Base-by-base conservation (phyloP, 2,113 vertebrate species). In the Ceuthmochares aereus region DNA sequence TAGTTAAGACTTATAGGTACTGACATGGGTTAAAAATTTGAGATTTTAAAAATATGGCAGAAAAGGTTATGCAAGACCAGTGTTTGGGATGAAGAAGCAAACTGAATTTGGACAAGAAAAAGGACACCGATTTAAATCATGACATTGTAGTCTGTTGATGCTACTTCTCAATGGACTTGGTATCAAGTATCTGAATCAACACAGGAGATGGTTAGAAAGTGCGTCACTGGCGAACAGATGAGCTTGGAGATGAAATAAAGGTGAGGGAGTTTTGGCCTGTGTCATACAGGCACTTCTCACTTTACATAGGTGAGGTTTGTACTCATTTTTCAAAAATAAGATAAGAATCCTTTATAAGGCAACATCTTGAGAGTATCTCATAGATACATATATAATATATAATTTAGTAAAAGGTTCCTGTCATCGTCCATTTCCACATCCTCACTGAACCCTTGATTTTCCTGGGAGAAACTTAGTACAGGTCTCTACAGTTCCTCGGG, bases 121-220 rank as follows among this genome's bases (percentile, higher is more conserved):
- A 59, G 40, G 5, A 12, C 22, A 45, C 34, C 4, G 4, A 62
- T 78, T 90, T 2, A 63, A 72, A 30, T 62, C 10, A 49, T 37
- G 22, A 9, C 14, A 3, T 14, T 82, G 21, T n/a, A 4, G 54
- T 70, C 36, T 77, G 2, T 74, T 66, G 36, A 26, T 66, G 7
- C 43, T 37, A 2, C 40, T 93, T 73, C 25, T 37, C 59, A 55
- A 32, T 60, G 37, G 26, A 13, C 13, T 78, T 62, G 15, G 4
- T 55, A 10, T 68, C 0, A 2, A 58, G 14, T 29, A 26, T 60
- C 56, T 51, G 25, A 47, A 29, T 23, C 2, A 3, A 69, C 32
- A 37, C 22, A 0, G 1, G 16, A 2, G 49, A 2, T 43, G 1
- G 0, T 66, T 14, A 73, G 36, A 32, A 77, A 56, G 14, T 68